A percentile compares a stretch with the other conserved stretches of the same genome.
Conservation (phyloP, 2,888 invertebrate species). For the Acleris holmiana region DNA sequence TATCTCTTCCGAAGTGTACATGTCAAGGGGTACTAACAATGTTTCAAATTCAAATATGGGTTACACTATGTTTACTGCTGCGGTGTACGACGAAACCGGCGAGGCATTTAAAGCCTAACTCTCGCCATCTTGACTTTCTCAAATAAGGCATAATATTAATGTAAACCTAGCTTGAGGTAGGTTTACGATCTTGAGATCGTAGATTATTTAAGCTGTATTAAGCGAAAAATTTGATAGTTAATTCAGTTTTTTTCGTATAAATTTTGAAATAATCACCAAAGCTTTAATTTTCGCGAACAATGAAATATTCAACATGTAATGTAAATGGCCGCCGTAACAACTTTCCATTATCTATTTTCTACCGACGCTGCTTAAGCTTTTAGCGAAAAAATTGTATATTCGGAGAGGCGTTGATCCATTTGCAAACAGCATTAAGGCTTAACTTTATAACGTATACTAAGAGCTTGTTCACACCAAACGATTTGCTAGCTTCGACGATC, state of each 20-base stretch:
- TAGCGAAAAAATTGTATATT: constrained; percentile 10
- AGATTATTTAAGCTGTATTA: too few relatives aligned
- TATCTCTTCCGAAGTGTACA: background rate
- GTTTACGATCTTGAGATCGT: too few relatives aligned
- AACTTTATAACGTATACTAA: constrained; percentile 3
- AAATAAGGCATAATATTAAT: too few relatives aligned
- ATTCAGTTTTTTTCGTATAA: too few relatives aligned
- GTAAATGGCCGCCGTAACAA: background rate
- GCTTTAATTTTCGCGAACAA: too few relatives aligned
- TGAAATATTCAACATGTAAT: background rate
- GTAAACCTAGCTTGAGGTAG: too few relatives aligned
- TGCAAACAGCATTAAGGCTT: constrained; percentile 10
- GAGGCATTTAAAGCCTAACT: too few relatives aligned
- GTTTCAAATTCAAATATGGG: background rate
- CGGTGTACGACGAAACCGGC: too few relatives aligned
- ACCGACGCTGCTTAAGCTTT: constrained; percentile 11
- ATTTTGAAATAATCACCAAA: too few relatives aligned
- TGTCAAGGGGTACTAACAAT: background rate
- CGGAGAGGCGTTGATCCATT: constrained; percentile 9
- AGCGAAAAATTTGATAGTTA: too few relatives aligned
- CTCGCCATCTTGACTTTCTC: too few relatives aligned
- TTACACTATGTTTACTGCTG: background rate
- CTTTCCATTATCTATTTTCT: constrained; percentile 15
- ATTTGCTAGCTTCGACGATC: background rate
- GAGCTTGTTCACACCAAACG: background rate